Evolutionary conservation across 2,888 invertebrate genomes (phyloP), one percentile per base, ranked within the genome.

Genomic region (Tribolium freemani): DNA sequence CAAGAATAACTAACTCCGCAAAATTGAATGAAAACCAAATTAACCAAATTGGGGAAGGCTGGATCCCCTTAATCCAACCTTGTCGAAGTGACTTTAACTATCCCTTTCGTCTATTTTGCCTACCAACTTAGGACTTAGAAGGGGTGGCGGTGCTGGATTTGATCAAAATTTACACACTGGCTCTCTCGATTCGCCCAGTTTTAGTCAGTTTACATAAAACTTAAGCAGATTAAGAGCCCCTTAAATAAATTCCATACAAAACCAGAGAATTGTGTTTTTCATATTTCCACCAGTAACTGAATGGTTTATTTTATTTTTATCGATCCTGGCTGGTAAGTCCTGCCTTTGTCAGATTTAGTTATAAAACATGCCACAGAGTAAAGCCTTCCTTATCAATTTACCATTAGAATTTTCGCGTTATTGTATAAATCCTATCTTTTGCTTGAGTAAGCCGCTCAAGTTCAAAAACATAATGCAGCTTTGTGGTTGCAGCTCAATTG

Each of bases 51-150:
- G 45, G 60, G 60, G 13, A 21, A 61, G 11, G 30, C 63, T 13
- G 63, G 31, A 51, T 51, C 63, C 63, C 31, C 26, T 63, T 63
- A 60, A 60, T 60, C 60, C 60, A 26, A 30, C 46, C 48, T 51
- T 51, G 63, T 63, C 50, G 48, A 63, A 63, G 48, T 51, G 63
- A 20, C 63, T 63, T 50, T 51, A 63, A 63, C 63, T 63, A 63
- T 63, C 63, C 63, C 63, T 63, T 63, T 63, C 63, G 63, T 63
- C 51, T 63, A 63, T 63, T 63, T 63, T 63, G 63, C 31, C 63
- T 63, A 48, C 31, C 31, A 63, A 48, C 63, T 63, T 31, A 48
- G 60, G 45, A 38, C 56, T 56, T 56, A 56, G 16, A 45, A 58
- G 58, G 58, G 60, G 20, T 45, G 21, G 44, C 46, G 21, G 58